These are phyloP conservation scores for Batillaria attramentaria DNA, from an alignment of 1,140 invertebrate genomes.

Conservation along the genomic window DNA sequence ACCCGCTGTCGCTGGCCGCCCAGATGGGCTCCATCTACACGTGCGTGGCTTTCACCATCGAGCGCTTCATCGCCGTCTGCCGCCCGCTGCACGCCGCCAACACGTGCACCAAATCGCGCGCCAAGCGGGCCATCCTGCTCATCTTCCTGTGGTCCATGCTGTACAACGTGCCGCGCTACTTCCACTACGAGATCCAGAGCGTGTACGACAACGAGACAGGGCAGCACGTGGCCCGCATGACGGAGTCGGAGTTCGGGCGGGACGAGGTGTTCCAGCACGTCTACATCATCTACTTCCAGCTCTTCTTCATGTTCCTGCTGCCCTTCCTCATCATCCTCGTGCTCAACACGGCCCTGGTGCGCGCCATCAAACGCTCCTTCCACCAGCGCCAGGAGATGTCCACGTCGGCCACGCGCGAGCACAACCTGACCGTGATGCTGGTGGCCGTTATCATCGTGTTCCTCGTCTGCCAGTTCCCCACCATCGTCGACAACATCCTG, in stretches of 20 bases:
- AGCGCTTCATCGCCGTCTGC: slow-evolving; percentile 84
- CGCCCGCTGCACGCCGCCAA: slow-evolving; percentile 86
- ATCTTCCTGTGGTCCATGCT: slow-evolving; percentile 79
- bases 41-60: slow-evolving; percentile 84
- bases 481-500: slow-evolving; percentile 66
- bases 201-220: slow-evolving; percentile 46
- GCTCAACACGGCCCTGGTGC: slow-evolving; percentile 82
- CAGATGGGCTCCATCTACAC: slow-evolving; percentile 90
- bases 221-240: not conserved
- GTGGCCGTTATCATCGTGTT: slow-evolving; percentile 84
- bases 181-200: slow-evolving; percentile 75
- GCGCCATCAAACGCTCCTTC: slow-evolving; percentile 79
- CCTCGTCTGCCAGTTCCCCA: slow-evolving; percentile 82
- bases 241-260: slow-evolving; percentile 57
- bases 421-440: slow-evolving; percentile 80
- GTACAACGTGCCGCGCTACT: slow-evolving; percentile 80
- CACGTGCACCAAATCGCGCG: slow-evolving; percentile 78
- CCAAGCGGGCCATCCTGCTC: slow-evolving; percentile 76
- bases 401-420: slow-evolving; percentile 76
- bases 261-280: slow-evolving; percentile 77
- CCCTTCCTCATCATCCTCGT: slow-evolving; percentile 79
- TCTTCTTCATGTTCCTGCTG: slow-evolving; percentile 78
- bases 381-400: slow-evolving; percentile 62
- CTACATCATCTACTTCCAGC: slow-evolving; percentile 79
- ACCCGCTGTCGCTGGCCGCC: slow-evolving; percentile 79